These are phyloP conservation scores for Drosophila simulans DNA, from an alignment of 1,140 invertebrate genomes.

Conservation along the genomic window DNA sequence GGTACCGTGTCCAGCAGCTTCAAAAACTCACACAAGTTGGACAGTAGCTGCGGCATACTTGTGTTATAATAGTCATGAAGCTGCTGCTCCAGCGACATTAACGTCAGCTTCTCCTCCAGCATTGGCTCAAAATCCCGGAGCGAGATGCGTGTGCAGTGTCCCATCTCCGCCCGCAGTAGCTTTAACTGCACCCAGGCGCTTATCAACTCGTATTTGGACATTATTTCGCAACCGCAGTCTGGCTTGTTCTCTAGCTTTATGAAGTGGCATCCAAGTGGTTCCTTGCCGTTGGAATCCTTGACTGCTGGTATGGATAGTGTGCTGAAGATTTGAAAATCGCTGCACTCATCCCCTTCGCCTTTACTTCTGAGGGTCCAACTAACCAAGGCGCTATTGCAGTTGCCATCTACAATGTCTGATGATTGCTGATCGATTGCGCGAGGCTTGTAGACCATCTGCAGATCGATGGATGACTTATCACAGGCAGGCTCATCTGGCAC, in stretches of 20 bases:
- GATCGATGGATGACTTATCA: not conserved
- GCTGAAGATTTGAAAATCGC: conserved; percentile 44
- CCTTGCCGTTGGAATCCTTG: conserved; percentile 5
- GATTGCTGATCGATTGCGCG: conserved; percentile 14
- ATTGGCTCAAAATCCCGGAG: conserved; percentile 46
- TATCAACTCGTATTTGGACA: conserved; percentile 76
- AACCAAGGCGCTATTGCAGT: conserved; percentile 46
- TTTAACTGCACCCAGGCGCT: conserved; percentile 69
- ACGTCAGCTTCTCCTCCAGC: conserved; percentile 52
- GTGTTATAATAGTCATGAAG: conserved; percentile 57
- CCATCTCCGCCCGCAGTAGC: conserved; percentile 35
- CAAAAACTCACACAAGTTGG: conserved; percentile 63
- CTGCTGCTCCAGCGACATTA: conserved; percentile 51
- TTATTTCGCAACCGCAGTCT: conserved; percentile 70
- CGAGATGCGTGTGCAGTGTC: conserved; percentile 53
- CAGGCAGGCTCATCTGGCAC: not conserved
- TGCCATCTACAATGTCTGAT: not conserved
- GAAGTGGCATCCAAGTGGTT: conserved; percentile 49
- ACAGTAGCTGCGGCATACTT: conserved; percentile 42
- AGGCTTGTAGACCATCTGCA: conserved; percentile 34
- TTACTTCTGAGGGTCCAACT: conserved; percentile 40
- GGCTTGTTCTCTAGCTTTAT: conserved; percentile 75
- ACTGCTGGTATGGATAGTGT: conserved; percentile 45
- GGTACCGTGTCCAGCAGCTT: conserved; percentile 55
- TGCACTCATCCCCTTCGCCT: not conserved